phyloP scores from a whole-genome alignment of 2,797 vertebrate species.

The Graptemys geographica region DNA sequence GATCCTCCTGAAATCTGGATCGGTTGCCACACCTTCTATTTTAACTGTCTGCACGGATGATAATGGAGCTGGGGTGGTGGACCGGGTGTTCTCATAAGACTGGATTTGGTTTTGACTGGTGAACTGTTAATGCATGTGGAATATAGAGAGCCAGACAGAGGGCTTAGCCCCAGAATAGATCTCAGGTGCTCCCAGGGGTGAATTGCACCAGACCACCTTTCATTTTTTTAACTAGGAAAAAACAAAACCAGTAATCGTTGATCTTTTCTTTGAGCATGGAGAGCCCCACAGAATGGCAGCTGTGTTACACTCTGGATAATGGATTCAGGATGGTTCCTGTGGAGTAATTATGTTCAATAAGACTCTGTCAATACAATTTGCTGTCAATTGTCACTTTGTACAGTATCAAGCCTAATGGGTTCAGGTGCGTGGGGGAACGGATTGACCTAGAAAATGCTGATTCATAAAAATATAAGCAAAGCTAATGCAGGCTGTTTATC shows the following conservation, averaged over 20 bases:
- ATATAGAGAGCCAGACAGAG: not conserved
- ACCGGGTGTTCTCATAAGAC: not conserved
- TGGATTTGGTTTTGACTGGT: not conserved
- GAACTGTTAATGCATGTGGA: rapidly evolving
- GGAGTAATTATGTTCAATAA: slow-evolving; percentile 5
- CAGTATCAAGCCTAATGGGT: not conserved
- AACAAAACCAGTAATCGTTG: not conserved
- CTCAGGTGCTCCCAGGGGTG: not conserved
- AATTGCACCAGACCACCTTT: not conserved
- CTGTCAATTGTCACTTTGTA: slow-evolving; percentile 41
- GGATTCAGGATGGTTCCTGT: slow-evolving; percentile 42
- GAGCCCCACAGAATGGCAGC: not conserved
- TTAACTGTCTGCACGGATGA: not conserved
- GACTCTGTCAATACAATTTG: slow-evolving; percentile 25
- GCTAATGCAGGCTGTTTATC: rapidly evolving
- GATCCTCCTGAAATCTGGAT: not conserved
- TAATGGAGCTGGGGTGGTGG: not conserved
- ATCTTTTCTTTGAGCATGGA: not conserved
- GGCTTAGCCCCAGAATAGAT: not conserved
- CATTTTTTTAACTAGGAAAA: not conserved
- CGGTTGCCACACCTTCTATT: not conserved
- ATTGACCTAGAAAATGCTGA: not conserved
- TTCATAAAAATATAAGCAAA: rapidly evolving
- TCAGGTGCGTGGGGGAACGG: not conserved
- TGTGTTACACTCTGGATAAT: not conserved